phyloP scores from a whole-genome alignment of 1,140 invertebrate genomes.

The Cheumatopsyche charites region DNA sequence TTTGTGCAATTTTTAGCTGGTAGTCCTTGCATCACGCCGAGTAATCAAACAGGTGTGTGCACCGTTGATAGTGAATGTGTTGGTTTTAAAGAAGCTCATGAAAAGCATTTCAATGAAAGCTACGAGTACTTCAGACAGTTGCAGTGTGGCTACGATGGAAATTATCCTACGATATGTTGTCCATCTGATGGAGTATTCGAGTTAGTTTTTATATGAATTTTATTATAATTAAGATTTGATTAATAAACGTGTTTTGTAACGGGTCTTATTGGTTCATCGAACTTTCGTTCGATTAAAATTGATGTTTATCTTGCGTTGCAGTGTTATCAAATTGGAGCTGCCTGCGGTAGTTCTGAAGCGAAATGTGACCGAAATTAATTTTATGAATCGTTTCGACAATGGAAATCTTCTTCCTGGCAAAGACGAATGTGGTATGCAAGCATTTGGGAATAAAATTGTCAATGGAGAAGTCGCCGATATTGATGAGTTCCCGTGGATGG shows the following conservation, averaged over 20 bases:
- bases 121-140: conserved; percentile 29
- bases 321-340: not conserved
- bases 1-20: conserved; percentile 8
- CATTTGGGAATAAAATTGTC: conserved; percentile 14
- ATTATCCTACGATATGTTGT: conserved; percentile 16
- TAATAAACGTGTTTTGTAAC: no score
- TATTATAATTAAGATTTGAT: not conserved
- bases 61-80: not conserved
- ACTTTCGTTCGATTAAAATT: no score
- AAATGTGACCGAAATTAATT: not conserved
- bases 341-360: not conserved
- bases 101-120: conserved; percentile 1
- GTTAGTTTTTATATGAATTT: conserved; percentile 7
- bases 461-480: conserved; percentile 25
- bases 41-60: conserved; percentile 19
- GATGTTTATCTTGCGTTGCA: not conserved
- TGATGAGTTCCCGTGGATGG: conserved; percentile 33
- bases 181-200: not conserved
- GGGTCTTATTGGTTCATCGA: no score
- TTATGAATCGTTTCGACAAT: not conserved
- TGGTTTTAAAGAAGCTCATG: not conserved
- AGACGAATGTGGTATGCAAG: conserved; percentile 10
- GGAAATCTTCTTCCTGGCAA: conserved; percentile 14
- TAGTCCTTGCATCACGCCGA: conserved; percentile 14
- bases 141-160: conserved; percentile 13